A percentile compares a stretch with the other conserved stretches of the same genome.
phyloP scores from a whole-genome alignment of 2,797 vertebrate species.

The Pangasius sanitwongsei region DNA sequence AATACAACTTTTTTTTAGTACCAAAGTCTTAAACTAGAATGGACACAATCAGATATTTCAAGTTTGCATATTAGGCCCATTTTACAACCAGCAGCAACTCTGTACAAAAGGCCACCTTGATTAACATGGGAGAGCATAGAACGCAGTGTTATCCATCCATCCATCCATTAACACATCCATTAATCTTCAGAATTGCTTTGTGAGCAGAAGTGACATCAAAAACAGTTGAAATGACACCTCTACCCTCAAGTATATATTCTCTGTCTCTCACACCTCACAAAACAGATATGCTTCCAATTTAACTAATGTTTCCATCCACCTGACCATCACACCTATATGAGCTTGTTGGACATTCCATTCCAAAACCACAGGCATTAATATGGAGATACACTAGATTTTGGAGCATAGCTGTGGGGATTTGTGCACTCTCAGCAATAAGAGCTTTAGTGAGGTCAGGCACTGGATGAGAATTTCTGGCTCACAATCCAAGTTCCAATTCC shows the following conservation, averaged over 20 bases:
- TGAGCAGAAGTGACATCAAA: not conserved
- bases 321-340: not conserved
- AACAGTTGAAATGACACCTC: not conserved
- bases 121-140: not conserved
- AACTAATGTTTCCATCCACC: not conserved
- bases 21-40: not conserved
- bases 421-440: not conserved
- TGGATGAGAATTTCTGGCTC: no score
- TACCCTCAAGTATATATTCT: not conserved
- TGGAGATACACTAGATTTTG: not conserved
- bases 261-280: not conserved
- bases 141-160: not conserved
- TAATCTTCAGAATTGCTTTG: not conserved
- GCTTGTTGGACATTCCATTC: not conserved
- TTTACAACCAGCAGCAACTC: not conserved
- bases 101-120: no score
- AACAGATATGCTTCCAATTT: not conserved
- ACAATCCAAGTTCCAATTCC: not conserved
- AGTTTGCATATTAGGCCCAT: not conserved
- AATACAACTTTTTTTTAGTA: no score
- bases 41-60: not conserved
- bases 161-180: not conserved
- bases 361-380: not conserved
- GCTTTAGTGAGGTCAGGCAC: not conserved
- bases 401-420: not conserved